These are phyloP conservation scores for Lagenorhynchus albirostris DNA, from an alignment of 2,113 vertebrate genomes.

Conservation along the genomic window DNA sequence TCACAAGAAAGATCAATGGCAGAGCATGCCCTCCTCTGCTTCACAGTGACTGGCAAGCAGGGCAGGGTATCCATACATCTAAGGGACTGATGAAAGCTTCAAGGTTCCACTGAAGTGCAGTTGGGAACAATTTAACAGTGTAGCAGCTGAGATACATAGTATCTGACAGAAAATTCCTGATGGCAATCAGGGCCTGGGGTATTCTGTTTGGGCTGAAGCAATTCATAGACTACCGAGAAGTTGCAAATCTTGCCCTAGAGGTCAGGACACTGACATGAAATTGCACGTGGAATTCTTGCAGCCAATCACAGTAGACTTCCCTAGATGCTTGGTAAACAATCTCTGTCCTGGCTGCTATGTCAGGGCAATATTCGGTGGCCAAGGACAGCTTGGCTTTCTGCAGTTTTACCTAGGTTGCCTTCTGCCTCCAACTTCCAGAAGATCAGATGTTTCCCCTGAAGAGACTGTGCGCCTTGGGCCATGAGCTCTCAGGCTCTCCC, in stretches of 20 bases:
- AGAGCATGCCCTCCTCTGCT: not conserved
- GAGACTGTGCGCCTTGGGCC: not conserved
- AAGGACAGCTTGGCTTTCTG: not conserved
- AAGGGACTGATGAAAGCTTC: not conserved
- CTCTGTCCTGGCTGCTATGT: not conserved
- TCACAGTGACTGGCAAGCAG: not conserved
- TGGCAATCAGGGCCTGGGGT: not conserved
- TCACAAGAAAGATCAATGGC: not conserved
- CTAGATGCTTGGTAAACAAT: not conserved
- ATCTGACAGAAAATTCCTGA: not conserved
- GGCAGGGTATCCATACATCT: not conserved
- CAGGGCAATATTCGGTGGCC: not conserved
- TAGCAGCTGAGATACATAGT: not conserved
- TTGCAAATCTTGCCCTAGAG: not conserved
- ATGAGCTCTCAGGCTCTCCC: not conserved
- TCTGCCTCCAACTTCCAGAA: not conserved
- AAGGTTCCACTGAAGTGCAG: not conserved
- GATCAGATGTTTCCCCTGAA: not conserved
- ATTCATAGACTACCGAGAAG: not conserved
- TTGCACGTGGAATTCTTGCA: not conserved
- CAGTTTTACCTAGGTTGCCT: not conserved
- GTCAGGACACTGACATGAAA: not conserved
- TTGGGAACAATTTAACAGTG: not conserved
- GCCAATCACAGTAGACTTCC: not conserved
- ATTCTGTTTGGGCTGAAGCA: not conserved